These are phyloP conservation scores for Tanytarsus gracilentus DNA, from an alignment of 2,888 invertebrate genomes.

Conservation along the genomic window DNA sequence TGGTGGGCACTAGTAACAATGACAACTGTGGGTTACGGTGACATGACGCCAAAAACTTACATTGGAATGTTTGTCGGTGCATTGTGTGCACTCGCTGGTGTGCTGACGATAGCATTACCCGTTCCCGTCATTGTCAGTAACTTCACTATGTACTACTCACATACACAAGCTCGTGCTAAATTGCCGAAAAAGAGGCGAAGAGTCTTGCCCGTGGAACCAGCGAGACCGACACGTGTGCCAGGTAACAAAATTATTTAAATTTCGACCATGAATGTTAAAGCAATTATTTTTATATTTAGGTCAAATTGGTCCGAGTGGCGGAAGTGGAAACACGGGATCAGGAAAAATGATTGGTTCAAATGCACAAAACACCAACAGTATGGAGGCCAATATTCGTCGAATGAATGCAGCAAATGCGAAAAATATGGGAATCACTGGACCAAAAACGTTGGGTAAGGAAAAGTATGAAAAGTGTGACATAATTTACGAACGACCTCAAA, in stretches of 20 bases:
- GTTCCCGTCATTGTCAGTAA: slow-evolving; percentile 99
- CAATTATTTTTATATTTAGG: slow-evolving; percentile 2
- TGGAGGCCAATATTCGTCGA: slow-evolving; percentile 26
- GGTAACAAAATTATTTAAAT: slow-evolving; percentile 31
- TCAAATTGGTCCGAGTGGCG: slow-evolving; percentile 5
- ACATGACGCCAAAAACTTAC: slow-evolving; percentile 97
- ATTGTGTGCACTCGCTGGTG: slow-evolving; percentile 95
- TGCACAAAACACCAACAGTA: slow-evolving; percentile 22
- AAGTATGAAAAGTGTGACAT: not conserved
- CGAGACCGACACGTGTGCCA: slow-evolving; percentile 57
- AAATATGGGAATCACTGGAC: not conserved
- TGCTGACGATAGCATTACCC: slow-evolving; percentile 95
- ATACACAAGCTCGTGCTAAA: slow-evolving; percentile 95
- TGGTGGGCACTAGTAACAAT: slow-evolving; percentile 99
- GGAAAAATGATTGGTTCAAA: slow-evolving; percentile 25
- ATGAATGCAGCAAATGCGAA: slow-evolving; percentile 29
- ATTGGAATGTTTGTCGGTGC: slow-evolving; percentile 98
- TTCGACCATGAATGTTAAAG: not conserved
- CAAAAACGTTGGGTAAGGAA: slow-evolving; percentile 21
- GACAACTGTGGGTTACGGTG: slow-evolving; percentile 98
- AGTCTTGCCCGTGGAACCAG: slow-evolving; percentile 92
- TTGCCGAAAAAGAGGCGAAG: slow-evolving; percentile 96
- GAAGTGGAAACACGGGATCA: slow-evolving; percentile 9
- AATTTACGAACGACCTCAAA: no score
- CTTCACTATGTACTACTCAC: slow-evolving; percentile 94